Evolutionary conservation across 2,888 invertebrate genomes (phyloP).

Genomic region (Drosophila ustulata): DNA sequence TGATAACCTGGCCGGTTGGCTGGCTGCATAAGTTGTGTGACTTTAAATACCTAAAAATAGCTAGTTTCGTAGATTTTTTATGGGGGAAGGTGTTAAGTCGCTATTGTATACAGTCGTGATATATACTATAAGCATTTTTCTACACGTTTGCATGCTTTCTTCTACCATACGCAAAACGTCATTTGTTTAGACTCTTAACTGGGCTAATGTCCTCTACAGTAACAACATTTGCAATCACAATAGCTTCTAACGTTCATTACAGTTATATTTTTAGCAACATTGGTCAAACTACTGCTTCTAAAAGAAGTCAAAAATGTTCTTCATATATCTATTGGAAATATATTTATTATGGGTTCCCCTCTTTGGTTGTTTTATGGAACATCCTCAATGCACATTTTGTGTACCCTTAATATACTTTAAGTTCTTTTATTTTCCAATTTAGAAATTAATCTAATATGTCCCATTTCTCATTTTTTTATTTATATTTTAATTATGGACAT

Average conservation of each 20-base stretch:
- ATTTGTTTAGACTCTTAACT: not conserved
- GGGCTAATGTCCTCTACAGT: slow-evolving; percentile 5
- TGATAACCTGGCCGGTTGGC: slow-evolving; percentile 12
- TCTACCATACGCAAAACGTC: not conserved
- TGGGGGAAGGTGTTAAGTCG: slow-evolving; percentile 20
- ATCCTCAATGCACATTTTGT: no score
- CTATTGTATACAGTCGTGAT: slow-evolving; percentile 14
- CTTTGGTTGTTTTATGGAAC: no score
- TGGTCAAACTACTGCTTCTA: no score
- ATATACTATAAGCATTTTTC: slow-evolving; percentile 9
- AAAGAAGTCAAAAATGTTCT: no score
- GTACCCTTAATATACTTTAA: no score
- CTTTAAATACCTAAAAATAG: slow-evolving; percentile 33
- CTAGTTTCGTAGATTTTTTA: slow-evolving; percentile 16
- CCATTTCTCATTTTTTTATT: no score
- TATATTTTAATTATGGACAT: no score
- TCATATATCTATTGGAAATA: no score
- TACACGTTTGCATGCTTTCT: slow-evolving; percentile 1
- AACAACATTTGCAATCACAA: not conserved
- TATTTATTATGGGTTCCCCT: no score
- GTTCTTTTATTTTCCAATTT: no score
- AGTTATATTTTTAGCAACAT: not conserved
- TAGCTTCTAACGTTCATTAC: not conserved
- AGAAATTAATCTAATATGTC: no score
- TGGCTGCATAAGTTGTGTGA: slow-evolving; percentile 25